These are phyloP conservation scores for Ptilodon capucinus DNA, from an alignment of 2,888 invertebrate species.

Conservation along the genomic window DNA sequence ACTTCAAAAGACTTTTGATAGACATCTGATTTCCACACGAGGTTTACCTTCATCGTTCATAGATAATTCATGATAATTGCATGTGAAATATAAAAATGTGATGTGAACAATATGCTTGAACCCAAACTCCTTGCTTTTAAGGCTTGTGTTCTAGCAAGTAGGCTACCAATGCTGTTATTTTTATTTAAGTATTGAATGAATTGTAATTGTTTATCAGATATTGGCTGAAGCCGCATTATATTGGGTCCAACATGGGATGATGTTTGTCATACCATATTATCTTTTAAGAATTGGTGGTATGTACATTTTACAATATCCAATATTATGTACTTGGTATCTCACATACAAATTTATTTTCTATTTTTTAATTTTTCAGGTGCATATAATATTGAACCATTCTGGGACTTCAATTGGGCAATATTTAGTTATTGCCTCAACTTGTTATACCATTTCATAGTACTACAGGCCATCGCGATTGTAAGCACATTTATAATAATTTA, in stretches of 20 bases:
- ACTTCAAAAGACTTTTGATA: too few relatives aligned
- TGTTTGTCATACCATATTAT: constrained; percentile 97
- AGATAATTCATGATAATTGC: too few relatives aligned
- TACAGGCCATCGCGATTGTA: constrained; percentile 86
- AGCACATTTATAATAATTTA: constrained; percentile 47
- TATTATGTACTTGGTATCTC: neutral
- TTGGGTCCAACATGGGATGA: constrained; percentile 97
- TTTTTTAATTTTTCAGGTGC: constrained; percentile 91
- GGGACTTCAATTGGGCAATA: constrained; percentile 90
- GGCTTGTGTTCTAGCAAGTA: too few relatives aligned
- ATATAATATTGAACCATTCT: constrained; percentile 89
- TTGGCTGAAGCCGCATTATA: constrained; percentile 96
- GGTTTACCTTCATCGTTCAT: too few relatives aligned
- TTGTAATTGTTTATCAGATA: constrained; percentile 81
- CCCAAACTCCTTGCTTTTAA: too few relatives aligned
- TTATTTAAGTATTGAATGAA: too few relatives aligned
- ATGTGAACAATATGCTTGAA: too few relatives aligned
- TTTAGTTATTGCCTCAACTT: constrained; percentile 90
- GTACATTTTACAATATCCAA: constrained; percentile 32
- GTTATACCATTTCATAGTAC: constrained; percentile 91
- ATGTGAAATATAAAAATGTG: too few relatives aligned
- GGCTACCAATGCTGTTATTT: too few relatives aligned
- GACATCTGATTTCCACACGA: too few relatives aligned
- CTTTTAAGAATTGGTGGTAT: constrained; percentile 93
- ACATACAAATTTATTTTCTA: too few relatives aligned